A percentile compares a stretch with the other conserved stretches of the same genome.
phyloP scores from a whole-genome alignment of 2,888 invertebrate species.

The Eudemis profundana region DNA sequence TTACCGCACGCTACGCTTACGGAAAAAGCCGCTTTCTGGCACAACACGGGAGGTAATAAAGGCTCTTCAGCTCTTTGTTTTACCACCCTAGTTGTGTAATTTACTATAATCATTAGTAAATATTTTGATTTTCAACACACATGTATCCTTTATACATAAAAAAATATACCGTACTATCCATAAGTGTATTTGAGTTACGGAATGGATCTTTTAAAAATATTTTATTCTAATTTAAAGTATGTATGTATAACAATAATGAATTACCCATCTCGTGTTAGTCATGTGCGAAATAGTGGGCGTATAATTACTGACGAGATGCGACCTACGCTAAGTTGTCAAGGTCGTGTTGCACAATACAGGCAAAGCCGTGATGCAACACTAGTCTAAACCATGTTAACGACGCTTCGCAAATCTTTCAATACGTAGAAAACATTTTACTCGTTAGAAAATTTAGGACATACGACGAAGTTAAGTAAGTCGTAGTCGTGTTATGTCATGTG shows the following conservation, averaged over 20 bases:
- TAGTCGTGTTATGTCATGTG: neutral
- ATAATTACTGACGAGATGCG: conserved; percentile 43
- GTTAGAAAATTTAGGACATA: conserved; percentile 26
- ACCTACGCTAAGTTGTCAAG: conserved; percentile 40
- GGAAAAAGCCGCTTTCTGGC: too few relatives aligned
- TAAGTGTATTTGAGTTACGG: too few relatives aligned
- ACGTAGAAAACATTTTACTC: conserved; percentile 27
- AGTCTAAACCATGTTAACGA: conserved; percentile 34
- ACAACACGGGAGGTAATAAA: too few relatives aligned
- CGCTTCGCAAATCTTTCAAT: conserved; percentile 28
- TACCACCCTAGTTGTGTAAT: too few relatives aligned
- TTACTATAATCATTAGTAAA: too few relatives aligned
- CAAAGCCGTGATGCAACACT: conserved; percentile 36
- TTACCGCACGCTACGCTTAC: too few relatives aligned
- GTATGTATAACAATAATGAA: neutral
- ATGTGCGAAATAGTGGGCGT: conserved; percentile 36
- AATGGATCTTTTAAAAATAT: too few relatives aligned
- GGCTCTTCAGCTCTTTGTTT: too few relatives aligned
- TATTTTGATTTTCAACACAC: too few relatives aligned
- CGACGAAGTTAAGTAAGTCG: neutral
- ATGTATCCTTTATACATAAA: too few relatives aligned
- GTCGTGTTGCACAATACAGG: conserved; percentile 36
- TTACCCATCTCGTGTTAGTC: conserved; percentile 16
- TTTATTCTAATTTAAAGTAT: too few relatives aligned
- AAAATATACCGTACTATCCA: too few relatives aligned